These are phyloP conservation scores for Dipodomys spectabilis DNA, from an alignment of 2,113 vertebrate genomes.

Conservation along the genomic window DNA sequence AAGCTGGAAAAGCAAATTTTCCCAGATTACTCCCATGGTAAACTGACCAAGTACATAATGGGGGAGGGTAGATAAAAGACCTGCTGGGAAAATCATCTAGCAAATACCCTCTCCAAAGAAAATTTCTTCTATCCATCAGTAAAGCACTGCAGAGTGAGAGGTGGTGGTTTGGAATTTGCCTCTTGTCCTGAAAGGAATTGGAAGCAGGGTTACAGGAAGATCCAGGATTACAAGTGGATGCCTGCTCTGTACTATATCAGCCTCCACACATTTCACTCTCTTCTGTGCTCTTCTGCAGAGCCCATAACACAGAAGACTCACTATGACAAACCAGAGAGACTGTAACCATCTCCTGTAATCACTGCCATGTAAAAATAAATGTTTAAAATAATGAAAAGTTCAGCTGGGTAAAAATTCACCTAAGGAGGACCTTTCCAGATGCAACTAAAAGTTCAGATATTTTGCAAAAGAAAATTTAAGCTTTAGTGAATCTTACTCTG, in stretches of 20 bases:
- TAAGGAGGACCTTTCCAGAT: neutral
- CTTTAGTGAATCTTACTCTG: neutral
- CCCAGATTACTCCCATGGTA: slow-evolving; percentile 11
- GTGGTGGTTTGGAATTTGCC: slow-evolving; percentile 1
- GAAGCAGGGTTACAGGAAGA: slow-evolving; percentile 20
- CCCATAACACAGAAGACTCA: slow-evolving; percentile 29
- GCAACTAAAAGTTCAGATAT: slow-evolving; percentile 8
- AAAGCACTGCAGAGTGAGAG: neutral
- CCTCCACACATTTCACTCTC: neutral
- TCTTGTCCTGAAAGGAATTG: neutral
- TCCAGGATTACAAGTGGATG: slow-evolving; percentile 32
- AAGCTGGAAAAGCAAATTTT: slow-evolving; percentile 44
- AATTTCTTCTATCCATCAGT: neutral
- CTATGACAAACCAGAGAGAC: slow-evolving; percentile 3
- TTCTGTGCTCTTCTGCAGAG: slow-evolving; percentile 1
- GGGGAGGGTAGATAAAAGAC: neutral
- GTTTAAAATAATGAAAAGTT: slow-evolving; percentile 23
- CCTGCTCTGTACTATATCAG: slow-evolving; percentile 11
- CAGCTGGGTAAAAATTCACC: neutral
- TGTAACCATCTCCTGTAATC: neutral
- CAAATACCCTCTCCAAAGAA: neutral
- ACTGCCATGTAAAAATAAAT: slow-evolving; percentile 23
- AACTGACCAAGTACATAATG: neutral
- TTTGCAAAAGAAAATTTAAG: slow-evolving; percentile 13
- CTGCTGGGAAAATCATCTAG: neutral